phyloP scores from a whole-genome alignment of 2,888 invertebrate genomes.

The Ceriagrion tenellum region DNA sequence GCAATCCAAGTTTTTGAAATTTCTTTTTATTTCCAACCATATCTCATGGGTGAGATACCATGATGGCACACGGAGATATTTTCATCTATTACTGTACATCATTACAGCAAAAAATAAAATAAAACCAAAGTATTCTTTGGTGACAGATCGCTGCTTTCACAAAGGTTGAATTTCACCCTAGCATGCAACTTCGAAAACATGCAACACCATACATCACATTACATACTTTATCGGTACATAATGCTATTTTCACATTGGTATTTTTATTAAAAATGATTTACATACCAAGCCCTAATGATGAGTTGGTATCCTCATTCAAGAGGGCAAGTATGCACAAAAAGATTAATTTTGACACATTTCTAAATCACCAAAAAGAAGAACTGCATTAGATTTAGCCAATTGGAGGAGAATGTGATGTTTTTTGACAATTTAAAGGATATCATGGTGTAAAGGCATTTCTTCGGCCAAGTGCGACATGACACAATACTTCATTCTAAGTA shows the following conservation, averaged over 20 bases:
- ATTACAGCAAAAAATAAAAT: not conserved
- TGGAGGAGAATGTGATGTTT: not conserved
- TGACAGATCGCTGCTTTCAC: not conserved
- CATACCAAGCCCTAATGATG: not conserved
- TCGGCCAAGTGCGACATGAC: not conserved
- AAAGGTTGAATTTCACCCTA: not conserved
- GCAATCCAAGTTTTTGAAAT: not conserved
- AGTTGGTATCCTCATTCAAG: not conserved
- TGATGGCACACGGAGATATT: not conserved
- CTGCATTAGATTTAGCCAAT: not conserved
- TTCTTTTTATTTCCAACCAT: conserved; percentile 16
- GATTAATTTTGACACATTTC: not conserved
- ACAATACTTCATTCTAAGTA: not conserved
- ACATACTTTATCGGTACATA: not conserved
- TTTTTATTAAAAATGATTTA: not conserved
- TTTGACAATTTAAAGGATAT: not conserved
- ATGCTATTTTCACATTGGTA: not conserved
- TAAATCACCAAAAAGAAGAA: not conserved
- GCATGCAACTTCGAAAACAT: not conserved
- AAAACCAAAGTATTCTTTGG: conserved; percentile 15
- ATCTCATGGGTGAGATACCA: not conserved
- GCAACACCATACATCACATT: conserved; percentile 2
- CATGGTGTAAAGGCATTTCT: not conserved
- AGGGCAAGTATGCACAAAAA: not conserved
- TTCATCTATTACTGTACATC: not conserved